These are phyloP conservation scores for Leucopsar rothschildi DNA, from an alignment of 2,113 vertebrate genomes.

Conservation along the genomic window DNA sequence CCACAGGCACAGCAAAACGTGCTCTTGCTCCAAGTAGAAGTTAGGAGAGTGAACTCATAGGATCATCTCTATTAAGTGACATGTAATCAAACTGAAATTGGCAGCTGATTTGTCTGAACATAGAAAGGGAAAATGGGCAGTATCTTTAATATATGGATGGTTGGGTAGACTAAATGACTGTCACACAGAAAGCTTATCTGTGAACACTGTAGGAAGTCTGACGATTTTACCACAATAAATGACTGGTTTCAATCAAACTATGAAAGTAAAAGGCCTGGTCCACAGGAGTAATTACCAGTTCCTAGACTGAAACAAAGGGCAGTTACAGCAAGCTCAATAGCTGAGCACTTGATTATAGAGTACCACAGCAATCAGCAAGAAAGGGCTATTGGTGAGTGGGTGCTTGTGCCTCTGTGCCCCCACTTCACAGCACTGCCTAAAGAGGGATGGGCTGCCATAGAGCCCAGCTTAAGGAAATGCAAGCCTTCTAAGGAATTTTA, in stretches of 20 bases:
- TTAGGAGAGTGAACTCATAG: neutral
- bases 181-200: slow-evolving; percentile 65
- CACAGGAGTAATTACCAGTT: slow-evolving; percentile 70
- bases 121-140: slow-evolving; percentile 7
- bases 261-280: slow-evolving; percentile 60
- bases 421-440: neutral
- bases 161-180: slow-evolving; percentile 62
- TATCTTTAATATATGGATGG: slow-evolving; percentile 68
- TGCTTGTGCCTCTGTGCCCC: neutral
- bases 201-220: slow-evolving; percentile 68
- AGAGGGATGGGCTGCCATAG: neutral
- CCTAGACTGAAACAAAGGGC: slow-evolving; percentile 71
- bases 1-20: neutral
- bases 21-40: slow-evolving; percentile 1
- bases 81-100: slow-evolving; percentile 53
- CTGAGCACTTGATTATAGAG: slow-evolving; percentile 49
- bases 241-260: slow-evolving; percentile 71
- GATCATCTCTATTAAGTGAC: neutral
- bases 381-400: neutral
- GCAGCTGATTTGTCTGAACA: slow-evolving; percentile 48
- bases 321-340: slow-evolving; percentile 58
- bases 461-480: neutral
- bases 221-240: slow-evolving; percentile 68
- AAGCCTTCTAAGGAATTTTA: neutral
- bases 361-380: slow-evolving; percentile 30